These are phyloP conservation scores for Pyrgus malvae DNA, from an alignment of 2,888 invertebrate genomes.

Conservation along the genomic window DNA sequence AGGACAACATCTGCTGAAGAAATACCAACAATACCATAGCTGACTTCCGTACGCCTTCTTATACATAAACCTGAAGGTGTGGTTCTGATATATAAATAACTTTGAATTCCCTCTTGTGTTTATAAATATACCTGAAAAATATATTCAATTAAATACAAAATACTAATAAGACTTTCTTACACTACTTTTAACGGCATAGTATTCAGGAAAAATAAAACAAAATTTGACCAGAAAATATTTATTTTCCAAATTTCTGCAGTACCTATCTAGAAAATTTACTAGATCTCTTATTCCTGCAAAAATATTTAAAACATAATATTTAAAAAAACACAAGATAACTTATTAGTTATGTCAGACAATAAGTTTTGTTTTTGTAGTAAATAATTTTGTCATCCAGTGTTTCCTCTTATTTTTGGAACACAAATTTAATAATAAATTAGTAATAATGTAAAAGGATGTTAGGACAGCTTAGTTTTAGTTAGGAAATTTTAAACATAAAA, in stretches of 20 bases:
- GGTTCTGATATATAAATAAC: constrained; percentile 75
- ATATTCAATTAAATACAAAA: constrained; percentile 36
- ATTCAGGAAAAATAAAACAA: constrained; percentile 46
- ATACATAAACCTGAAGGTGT: constrained; percentile 78
- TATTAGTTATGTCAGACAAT: too few species aligned
- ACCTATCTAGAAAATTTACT: not conserved
- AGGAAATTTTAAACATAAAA: too few species aligned
- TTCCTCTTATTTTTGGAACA: too few species aligned
- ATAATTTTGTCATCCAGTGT: too few species aligned
- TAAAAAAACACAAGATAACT: too few species aligned
- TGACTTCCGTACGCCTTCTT: constrained; percentile 78
- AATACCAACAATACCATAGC: constrained; percentile 77
- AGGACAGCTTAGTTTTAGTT: too few species aligned
- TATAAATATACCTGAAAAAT: constrained; percentile 74
- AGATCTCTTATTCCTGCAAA: not conserved
- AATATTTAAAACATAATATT: too few species aligned
- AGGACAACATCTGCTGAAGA: constrained; percentile 76
- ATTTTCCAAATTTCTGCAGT: not conserved
- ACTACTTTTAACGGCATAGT: constrained; percentile 25
- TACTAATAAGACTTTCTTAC: constrained; percentile 10
- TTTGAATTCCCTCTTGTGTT: constrained; percentile 77
- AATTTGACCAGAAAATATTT: not conserved
- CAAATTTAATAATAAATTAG: too few species aligned
- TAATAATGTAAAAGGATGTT: too few species aligned
- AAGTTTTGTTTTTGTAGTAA: too few species aligned